Evolutionary conservation across 1,140 invertebrate species (phyloP).

Genomic region (Eufriesea mexicana): DNA sequence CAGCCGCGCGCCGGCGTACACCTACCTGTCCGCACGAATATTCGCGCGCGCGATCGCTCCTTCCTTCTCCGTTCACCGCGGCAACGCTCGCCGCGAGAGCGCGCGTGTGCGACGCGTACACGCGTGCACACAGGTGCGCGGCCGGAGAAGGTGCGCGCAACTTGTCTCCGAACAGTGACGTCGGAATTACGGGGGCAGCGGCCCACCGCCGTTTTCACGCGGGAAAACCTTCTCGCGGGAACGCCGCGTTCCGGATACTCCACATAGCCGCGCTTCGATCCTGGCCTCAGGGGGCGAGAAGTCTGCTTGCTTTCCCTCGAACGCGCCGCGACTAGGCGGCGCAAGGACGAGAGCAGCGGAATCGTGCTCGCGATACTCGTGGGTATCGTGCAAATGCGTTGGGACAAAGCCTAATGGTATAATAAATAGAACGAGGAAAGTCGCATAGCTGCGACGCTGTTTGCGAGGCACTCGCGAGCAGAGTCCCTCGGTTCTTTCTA

Average conservation of each 20-base stretch:
- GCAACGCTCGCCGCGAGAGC: conserved; percentile 10
- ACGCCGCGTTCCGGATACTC: conserved; percentile 12
- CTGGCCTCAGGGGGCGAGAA: background rate
- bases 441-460: too few relatives aligned
- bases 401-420: background rate
- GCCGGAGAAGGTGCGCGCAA: conserved; percentile 17
- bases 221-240: conserved; percentile 30
- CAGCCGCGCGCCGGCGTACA: conserved; percentile 33
- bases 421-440: background rate
- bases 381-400: too few relatives aligned
- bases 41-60: conserved; percentile 8
- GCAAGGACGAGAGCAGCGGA: conserved; percentile 8
- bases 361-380: too few relatives aligned
- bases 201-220: conserved; percentile 25
- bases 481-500: too few relatives aligned
- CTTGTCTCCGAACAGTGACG: conserved; percentile 14
- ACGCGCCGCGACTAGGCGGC: background rate
- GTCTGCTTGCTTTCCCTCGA: background rate
- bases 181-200: conserved; percentile 38
- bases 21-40: conserved; percentile 64
- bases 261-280: background rate
- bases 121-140: background rate
- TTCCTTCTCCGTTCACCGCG: background rate
- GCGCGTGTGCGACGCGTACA: background rate
- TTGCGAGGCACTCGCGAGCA: too few relatives aligned